Conservation (phyloP, 2,888 invertebrate genomes). For the Brachyptera risi region DNA sequence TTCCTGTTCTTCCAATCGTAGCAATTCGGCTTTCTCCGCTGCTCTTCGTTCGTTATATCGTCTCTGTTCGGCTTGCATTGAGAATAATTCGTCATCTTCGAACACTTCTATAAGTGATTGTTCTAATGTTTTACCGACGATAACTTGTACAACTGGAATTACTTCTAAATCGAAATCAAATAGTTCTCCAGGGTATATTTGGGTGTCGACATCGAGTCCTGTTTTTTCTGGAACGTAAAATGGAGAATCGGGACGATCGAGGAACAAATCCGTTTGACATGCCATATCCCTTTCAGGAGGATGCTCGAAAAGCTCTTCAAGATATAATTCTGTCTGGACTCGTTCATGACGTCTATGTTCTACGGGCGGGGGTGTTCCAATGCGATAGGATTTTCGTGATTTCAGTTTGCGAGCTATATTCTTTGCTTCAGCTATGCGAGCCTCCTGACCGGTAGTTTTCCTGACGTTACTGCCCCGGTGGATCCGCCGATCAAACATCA, state of each 20-base stretch:
- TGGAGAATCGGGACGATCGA: slow-evolving; percentile 78
- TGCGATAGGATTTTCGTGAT: neutral
- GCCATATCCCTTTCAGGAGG: slow-evolving; percentile 72
- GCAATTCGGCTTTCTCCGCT: slow-evolving; percentile 76
- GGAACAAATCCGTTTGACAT: slow-evolving; percentile 83
- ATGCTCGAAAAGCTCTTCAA: slow-evolving; percentile 77
- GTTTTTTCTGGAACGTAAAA: slow-evolving; percentile 72
- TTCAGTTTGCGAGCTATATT: neutral
- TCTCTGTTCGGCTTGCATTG: slow-evolving; percentile 73
- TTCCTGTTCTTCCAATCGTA: slow-evolving; percentile 77
- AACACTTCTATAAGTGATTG: slow-evolving; percentile 85
- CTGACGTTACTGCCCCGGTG: neutral
- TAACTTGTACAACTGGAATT: slow-evolving; percentile 80
- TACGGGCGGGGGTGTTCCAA: slow-evolving; percentile 59
- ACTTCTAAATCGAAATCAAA: slow-evolving; percentile 92
- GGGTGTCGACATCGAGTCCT: slow-evolving; percentile 72
- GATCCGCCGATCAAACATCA: slow-evolving; percentile 10
- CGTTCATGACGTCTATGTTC: slow-evolving; percentile 79
- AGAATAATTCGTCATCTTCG: slow-evolving; percentile 86
- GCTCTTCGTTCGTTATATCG: slow-evolving; percentile 67
- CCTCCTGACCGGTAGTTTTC: neutral
- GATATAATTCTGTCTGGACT: slow-evolving; percentile 84
- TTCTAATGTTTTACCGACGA: slow-evolving; percentile 86
- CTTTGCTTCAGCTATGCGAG: neutral
- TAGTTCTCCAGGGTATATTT: slow-evolving; percentile 88